Evolutionary conservation across 2,888 invertebrate species (phyloP).

Genomic region (Drosophila koepferae): DNA sequence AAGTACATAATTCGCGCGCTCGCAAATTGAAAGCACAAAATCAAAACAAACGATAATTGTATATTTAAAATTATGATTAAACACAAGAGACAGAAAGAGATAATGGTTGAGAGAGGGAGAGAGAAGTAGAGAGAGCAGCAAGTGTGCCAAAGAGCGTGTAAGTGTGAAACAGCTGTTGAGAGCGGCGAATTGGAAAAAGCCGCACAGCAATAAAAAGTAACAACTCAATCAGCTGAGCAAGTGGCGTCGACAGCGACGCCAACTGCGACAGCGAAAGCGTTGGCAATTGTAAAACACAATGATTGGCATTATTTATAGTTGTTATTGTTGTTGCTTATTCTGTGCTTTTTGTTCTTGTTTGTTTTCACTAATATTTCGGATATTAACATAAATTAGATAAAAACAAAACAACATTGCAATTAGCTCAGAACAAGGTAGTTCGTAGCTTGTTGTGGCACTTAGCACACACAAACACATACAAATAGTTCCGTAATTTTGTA

Average conservation of each 20-base stretch:
- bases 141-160: conserved; percentile 18
- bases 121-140: conserved; percentile 23
- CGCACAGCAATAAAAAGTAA: conserved; percentile 43
- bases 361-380: conserved; percentile 42
- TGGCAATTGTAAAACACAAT: conserved; percentile 30
- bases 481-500: conserved; percentile 36
- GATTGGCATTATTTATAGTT: conserved; percentile 32
- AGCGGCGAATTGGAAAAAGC: conserved; percentile 70
- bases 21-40: conserved; percentile 73
- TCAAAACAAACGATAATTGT: conserved; percentile 79
- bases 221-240: conserved; percentile 63
- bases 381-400: conserved; percentile 65
- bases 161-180: conserved; percentile 66
- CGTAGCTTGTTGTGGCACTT: conserved; percentile 3
- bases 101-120: conserved; percentile 1
- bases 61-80: conserved; percentile 81
- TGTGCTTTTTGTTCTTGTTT: conserved; percentile 4
- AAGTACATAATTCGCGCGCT: too few species aligned
- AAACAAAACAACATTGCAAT: conserved; percentile 33
- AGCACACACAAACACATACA: conserved; percentile 11
- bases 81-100: conserved; percentile 13
- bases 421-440: conserved; percentile 32
- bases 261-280: not conserved
- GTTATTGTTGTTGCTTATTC: conserved; percentile 6
- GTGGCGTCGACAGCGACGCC: conserved; percentile 26